phyloP scores from a whole-genome alignment of 2,113 vertebrate genomes.

The Pachyramphus minor region DNA sequence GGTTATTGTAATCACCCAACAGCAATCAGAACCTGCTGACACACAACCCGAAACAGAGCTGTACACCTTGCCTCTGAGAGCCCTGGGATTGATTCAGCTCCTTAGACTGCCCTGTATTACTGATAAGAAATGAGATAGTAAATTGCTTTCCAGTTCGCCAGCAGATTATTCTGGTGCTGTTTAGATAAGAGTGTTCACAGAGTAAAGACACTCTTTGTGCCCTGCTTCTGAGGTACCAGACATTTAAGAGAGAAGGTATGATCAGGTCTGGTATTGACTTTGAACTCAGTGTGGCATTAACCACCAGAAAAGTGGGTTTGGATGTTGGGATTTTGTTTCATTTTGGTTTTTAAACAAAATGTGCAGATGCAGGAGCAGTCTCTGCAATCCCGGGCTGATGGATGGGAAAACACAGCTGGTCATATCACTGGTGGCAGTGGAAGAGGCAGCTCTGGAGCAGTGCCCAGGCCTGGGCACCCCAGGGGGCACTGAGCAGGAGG shows the following conservation, averaged over 20 bases:
- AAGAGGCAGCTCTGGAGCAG: background rate
- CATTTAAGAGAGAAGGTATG: background rate
- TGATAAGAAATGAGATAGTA: background rate
- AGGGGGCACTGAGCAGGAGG: background rate
- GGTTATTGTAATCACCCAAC: background rate
- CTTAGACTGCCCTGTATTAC: background rate
- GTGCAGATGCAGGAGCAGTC: background rate
- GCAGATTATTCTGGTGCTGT: background rate
- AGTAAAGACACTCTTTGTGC: background rate
- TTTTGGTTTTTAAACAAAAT: background rate
- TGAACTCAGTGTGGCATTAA: background rate
- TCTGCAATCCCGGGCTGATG: rapidly evolving
- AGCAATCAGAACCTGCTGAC: background rate
- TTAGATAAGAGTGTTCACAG: background rate
- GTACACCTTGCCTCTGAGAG: background rate
- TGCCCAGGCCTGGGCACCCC: no score
- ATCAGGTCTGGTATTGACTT: background rate
- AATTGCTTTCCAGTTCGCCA: background rate
- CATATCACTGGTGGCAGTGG: rapidly evolving
- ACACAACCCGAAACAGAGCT: background rate
- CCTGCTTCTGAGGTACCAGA: background rate
- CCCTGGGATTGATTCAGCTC: background rate
- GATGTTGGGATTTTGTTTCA: background rate
- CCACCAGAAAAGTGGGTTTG: background rate
- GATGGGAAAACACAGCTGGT: background rate